Evolutionary conservation across 1,140 invertebrate genomes (phyloP).

Genomic region (Tetramorium simillimum): DNA sequence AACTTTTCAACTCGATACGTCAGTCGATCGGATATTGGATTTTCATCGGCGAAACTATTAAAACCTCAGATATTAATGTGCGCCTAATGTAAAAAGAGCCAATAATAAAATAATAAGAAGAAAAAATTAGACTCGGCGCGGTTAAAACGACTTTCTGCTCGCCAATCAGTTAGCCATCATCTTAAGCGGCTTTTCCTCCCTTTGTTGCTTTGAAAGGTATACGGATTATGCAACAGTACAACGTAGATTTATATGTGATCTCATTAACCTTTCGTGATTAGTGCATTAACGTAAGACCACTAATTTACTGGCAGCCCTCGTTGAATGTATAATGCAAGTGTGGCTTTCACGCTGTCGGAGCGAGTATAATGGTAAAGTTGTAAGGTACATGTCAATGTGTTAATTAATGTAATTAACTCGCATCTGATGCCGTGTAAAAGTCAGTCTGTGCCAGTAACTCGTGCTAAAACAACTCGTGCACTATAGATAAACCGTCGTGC

Average conservation of each 20-base stretch:
- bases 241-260: background rate
- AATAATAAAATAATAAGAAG: background rate
- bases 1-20: background rate
- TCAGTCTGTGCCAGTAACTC: background rate
- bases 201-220: background rate
- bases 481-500: background rate
- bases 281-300: conserved; percentile 9
- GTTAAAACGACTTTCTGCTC: background rate
- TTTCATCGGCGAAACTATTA: background rate
- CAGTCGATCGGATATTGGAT: conserved; percentile 20
- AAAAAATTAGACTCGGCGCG: background rate
- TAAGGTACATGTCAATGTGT: conserved; percentile 20
- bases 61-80: background rate
- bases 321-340: conserved; percentile 21
- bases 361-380: conserved; percentile 18
- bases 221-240: background rate
- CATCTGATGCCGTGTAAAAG: conserved; percentile 26
- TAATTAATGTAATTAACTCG: conserved; percentile 27
- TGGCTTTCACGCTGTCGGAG: background rate
- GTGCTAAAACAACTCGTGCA: background rate
- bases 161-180: background rate
- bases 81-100: background rate
- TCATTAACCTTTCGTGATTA: conserved; percentile 38
- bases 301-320: conserved; percentile 8
- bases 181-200: background rate